Evolutionary conservation across 2,113 vertebrate genomes (phyloP).

Genomic region (Cynocephalus volans): DNA sequence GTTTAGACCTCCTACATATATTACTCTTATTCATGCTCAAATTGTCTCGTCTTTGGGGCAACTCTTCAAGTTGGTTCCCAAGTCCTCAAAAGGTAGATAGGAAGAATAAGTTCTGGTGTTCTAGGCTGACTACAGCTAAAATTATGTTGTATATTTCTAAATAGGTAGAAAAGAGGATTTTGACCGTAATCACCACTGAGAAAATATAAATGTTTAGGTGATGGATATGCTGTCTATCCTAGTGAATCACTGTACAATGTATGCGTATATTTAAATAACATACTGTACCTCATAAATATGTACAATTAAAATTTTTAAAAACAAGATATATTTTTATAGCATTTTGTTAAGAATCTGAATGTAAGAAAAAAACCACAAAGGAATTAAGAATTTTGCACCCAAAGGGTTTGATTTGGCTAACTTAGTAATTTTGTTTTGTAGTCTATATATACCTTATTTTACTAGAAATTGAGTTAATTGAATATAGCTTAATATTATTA

Average conservation of each 20-base stretch:
- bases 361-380: not conserved
- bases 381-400: not conserved
- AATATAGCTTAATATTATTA: not conserved
- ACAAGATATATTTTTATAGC: too few relatives aligned
- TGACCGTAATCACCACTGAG: too few relatives aligned
- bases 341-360: not conserved
- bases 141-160: too few relatives aligned
- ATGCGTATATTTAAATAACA: too few relatives aligned
- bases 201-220: too few relatives aligned
- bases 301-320: too few relatives aligned
- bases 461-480: slow-evolving; percentile 8
- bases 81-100: not conserved
- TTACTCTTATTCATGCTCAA: not conserved
- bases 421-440: not conserved
- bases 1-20: not conserved
- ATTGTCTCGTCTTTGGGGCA: not conserved
- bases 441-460: not conserved
- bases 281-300: too few relatives aligned
- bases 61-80: not conserved
- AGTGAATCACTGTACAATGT: too few relatives aligned
- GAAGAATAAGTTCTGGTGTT: too few relatives aligned
- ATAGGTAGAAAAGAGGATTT: too few relatives aligned
- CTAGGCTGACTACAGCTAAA: too few relatives aligned
- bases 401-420: not conserved
- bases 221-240: too few relatives aligned